Evolutionary conservation across 2,113 vertebrate species (phyloP).

Genomic region (Callipepla californica): DNA sequence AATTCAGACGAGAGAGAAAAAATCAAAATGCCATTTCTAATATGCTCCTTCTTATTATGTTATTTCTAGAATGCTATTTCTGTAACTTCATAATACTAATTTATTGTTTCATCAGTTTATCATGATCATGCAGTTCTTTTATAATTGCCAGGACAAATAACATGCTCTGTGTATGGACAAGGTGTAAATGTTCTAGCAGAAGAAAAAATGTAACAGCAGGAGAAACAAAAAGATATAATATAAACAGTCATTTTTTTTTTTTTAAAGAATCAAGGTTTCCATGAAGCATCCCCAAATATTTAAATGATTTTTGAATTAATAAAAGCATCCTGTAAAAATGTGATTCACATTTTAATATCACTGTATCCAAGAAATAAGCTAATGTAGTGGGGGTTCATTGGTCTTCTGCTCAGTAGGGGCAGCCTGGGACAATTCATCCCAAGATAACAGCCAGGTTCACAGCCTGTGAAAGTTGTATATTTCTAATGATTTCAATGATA

Average conservation of each 20-base stretch:
- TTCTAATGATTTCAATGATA: neutral
- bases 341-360: neutral
- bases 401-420: neutral
- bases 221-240: neutral
- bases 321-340: neutral
- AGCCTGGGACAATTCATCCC: conserved; percentile 3
- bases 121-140: neutral
- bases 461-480: neutral
- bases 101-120: neutral
- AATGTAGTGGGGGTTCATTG: neutral
- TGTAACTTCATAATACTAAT: neutral
- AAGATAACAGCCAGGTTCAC: conserved; percentile 12
- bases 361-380: neutral
- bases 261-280: neutral
- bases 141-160: neutral
- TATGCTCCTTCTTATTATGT: neutral
- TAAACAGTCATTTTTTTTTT: neutral
- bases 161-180: neutral
- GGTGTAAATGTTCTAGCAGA: neutral
- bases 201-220: neutral
- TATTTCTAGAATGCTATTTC: neutral
- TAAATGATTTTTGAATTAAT: neutral
- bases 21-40: neutral
- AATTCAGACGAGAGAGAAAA: neutral
- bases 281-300: neutral